These are phyloP conservation scores for Aphaenogaster rudis DNA, from an alignment of 1,140 invertebrate species.

Conservation along the genomic window DNA sequence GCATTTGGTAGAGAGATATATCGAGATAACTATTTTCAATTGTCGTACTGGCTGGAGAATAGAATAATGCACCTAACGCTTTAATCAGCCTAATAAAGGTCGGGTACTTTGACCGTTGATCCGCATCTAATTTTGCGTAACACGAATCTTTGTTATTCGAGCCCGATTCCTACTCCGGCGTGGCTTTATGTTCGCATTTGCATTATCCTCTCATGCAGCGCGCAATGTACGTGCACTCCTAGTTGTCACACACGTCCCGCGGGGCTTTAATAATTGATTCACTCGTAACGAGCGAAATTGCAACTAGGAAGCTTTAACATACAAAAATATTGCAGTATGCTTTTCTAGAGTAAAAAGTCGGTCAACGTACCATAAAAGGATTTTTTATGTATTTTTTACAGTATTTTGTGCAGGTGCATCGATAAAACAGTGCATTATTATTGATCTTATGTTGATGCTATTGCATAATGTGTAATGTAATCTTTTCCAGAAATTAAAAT, in stretches of 20 bases:
- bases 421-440: not conserved
- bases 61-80: conserved; percentile 44
- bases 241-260: conserved; percentile 50
- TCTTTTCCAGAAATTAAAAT: not conserved
- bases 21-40: conserved; percentile 43
- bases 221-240: conserved; percentile 48
- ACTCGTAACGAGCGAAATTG: conserved; percentile 44
- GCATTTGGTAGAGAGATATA: conserved; percentile 1
- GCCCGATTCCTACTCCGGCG: conserved; percentile 13
- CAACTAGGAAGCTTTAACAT: conserved; percentile 20
- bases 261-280: conserved; percentile 60
- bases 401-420: not conserved
- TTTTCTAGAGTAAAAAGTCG: not conserved
- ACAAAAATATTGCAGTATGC: conserved; percentile 22
- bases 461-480: not conserved
- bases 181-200: conserved; percentile 56
- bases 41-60: not conserved
- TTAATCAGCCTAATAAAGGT: conserved; percentile 59
- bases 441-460: not conserved
- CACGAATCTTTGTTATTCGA: conserved; percentile 56
- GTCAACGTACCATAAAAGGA: not conserved
- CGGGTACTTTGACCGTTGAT: conserved; percentile 59
- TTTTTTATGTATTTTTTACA: not conserved
- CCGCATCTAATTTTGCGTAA: conserved; percentile 63
- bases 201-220: conserved; percentile 47